These are phyloP conservation scores for Enteromius thamalakanensis DNA, from an alignment of 2,797 vertebrate genomes.

Conservation along the genomic window DNA sequence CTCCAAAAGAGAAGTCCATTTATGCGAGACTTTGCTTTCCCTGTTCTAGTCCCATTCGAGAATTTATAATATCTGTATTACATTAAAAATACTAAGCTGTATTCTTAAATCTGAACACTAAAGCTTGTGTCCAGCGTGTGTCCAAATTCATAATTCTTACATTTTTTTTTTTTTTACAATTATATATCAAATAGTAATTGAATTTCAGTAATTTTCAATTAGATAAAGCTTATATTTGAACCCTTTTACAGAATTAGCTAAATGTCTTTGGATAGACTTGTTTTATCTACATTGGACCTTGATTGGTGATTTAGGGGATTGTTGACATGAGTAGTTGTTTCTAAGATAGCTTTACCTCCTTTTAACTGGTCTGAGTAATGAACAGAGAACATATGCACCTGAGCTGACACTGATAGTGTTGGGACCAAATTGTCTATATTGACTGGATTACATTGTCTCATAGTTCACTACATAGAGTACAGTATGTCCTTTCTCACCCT, in stretches of 20 bases:
- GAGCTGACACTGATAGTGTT: constrained; percentile 27
- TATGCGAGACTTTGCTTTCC: not conserved
- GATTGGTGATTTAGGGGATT: not conserved
- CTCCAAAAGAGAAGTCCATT: not conserved
- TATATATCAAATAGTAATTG: constrained; percentile 4
- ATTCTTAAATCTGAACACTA: not conserved
- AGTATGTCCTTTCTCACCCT: not conserved
- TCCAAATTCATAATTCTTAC: not conserved
- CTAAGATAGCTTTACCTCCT: constrained; percentile 20
- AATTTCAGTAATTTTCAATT: constrained; percentile 20
- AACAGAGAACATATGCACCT: constrained; percentile 29
- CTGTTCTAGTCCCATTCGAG: not conserved
- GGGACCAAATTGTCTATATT: constrained; percentile 55
- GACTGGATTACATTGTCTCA: constrained; percentile 37
- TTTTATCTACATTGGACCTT: constrained; percentile 33
- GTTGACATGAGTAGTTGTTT: constrained; percentile 26
- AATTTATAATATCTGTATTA: not conserved
- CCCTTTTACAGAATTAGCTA: not conserved
- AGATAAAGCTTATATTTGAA: not conserved
- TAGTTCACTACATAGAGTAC: constrained; percentile 32
- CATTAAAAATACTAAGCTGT: not conserved
- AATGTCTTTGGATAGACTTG: not conserved
- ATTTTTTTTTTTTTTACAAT: not conserved
- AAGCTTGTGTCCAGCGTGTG: not conserved
- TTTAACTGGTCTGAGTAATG: constrained; percentile 16